Conservation (phyloP, 2,888 invertebrate species). For the Macrophya annulata region DNA sequence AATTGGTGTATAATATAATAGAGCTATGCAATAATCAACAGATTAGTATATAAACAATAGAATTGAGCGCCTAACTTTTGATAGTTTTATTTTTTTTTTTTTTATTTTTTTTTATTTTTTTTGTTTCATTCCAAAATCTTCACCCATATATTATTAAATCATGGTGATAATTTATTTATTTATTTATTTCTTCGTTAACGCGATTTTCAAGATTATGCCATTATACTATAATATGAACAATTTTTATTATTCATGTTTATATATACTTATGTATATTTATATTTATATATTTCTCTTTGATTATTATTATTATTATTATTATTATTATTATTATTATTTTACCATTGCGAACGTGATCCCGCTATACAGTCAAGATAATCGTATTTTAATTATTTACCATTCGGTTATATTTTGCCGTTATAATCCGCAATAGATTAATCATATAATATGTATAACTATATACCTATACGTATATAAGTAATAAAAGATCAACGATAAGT, state of each 20-base stretch:
- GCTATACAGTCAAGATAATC: constrained; percentile 13
- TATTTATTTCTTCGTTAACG: neutral
- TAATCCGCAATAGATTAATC: constrained; percentile 7
- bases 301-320: neutral
- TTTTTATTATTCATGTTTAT: neutral
- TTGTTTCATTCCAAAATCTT: neutral
- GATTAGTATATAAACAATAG: constrained; percentile 65
- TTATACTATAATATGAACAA: constrained; percentile 13
- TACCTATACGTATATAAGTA: neutral
- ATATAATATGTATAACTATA: neutral
- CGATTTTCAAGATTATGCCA: constrained; percentile 25
- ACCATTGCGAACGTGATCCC: constrained; percentile 16
- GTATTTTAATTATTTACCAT: constrained; percentile 17
- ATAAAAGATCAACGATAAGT: neutral
- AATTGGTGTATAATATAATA: constrained; percentile 62
- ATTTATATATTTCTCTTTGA: neutral
- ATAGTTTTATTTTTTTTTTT: neutral
- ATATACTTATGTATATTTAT: too few species aligned
- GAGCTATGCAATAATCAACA: constrained; percentile 71
- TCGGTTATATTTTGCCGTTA: neutral
- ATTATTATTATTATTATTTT: constrained; percentile 4
- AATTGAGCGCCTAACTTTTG: constrained; percentile 60
- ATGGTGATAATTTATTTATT: neutral
- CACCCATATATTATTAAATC: neutral
- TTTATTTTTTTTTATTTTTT: neutral